Base-by-base conservation (phyloP, 2,888 invertebrate genomes). In the Digitonthophagus gazella region DNA sequence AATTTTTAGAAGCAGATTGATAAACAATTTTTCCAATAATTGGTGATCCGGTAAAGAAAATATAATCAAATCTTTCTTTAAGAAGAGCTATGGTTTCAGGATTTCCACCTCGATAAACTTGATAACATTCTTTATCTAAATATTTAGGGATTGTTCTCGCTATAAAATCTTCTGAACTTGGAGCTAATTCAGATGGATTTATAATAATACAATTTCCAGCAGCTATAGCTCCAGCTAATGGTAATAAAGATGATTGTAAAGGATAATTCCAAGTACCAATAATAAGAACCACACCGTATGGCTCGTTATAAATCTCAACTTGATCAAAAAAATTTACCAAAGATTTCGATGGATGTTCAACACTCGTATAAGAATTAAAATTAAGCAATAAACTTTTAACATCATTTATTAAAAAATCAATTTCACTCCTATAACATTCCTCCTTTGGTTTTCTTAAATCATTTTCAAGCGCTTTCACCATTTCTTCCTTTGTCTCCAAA, bases 231-330 rank as follows among this genome's bases (percentile, higher is more conserved):
- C 96, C 94, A 2, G 91, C 85, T 76, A 95, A 82, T 0, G 97
- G 97, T 70, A 91, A 84, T 18, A 97, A 78, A 1, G 91, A 84
- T 69, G 98, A 84, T 76, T 95, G 92, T 44, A 98, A 80, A 0
- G 98, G 98, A 84, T 98, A 99, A 85, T 98, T 99, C 98, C 98
- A 99, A 0, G 98, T 93, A 0, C 96, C 95, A 72, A 95, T 90
- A 0, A 95, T 85, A 2, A 99, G 86, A 1, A 91, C 93, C 16
- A 98, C 95, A 22, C 99, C 98, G 80, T 90, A 95, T 0, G 99
- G 98, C 78, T 99, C 97, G 73, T 92, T 91, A 79, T 88, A 88
- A 75, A 93, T 89, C 68, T 90, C 85, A 3, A 93, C 89, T 16
- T 87, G 87, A 76, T 94, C 94, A 70, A 94, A 78, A 8, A 92